Evolutionary conservation across 2,113 vertebrate species (phyloP), one percentile per base, ranked within the genome.

Genomic region (Aegotheles bennettii): DNA sequence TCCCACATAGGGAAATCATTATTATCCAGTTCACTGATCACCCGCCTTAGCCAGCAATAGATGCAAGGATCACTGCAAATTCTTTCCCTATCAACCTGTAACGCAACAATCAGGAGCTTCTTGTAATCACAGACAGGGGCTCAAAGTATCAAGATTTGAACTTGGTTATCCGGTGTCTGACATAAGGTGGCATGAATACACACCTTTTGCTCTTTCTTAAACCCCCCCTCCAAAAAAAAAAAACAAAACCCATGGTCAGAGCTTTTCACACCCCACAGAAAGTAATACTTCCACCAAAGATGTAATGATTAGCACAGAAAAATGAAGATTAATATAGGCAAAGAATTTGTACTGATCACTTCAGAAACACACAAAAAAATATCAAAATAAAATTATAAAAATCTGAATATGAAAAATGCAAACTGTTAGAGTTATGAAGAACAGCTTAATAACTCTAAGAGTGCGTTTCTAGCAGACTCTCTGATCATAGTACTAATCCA

Each of bases 11-110:
- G 45, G 42, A 53, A 94, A 89, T 65, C 40, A 36, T 20, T 54
- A 40, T 36, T 71, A 63, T 42, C 70, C 84, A 63, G 50, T 12
- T 38, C 50, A 28, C 21, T 1, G 1, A 53, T 36, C 16, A 3
- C 43, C 28, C 0, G 0, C 59, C 36, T 63, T 6, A 75, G 69
- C 36, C 56, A 75, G 51, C 19, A 87, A 48, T 21, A 0, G 0
- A 29, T 16, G 56, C 0, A 0, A 77, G 23, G 28, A 78, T 63
- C 56, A 24, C 42, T 81, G 50, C 56, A 70, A n/a, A 61, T 51
- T 65, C 50, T 36, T 53, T 57, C 56, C 50, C 42, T 63, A 25
- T 12, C 50, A 23, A n/a, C 33, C 40, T 78, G 23, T 23, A 81
- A 59, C 24, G 16, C 35, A 35, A 24, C 77, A 63, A 48, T 51